Evolutionary conservation across 2,797 vertebrate genomes (phyloP).

Genomic region (Nothura maculosa): DNA sequence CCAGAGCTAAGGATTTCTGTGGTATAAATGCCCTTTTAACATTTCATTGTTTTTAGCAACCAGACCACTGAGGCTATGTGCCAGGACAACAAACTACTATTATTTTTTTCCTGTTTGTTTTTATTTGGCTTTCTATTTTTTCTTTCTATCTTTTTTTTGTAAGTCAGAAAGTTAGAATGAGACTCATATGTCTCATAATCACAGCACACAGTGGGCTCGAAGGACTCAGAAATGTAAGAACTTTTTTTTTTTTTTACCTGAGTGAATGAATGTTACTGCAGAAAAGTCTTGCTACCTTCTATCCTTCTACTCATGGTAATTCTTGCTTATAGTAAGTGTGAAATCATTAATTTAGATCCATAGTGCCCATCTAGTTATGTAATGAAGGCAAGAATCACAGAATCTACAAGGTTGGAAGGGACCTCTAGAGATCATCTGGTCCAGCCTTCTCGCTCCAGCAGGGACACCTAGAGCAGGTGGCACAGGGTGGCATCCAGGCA

Average conservation of each 20-base stretch:
- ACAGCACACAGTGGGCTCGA: background rate
- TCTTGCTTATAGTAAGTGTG: background rate
- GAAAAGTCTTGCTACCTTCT: background rate
- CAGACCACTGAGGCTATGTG: conserved; percentile 9
- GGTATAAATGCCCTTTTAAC: conserved; percentile 5
- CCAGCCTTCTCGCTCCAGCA: no score
- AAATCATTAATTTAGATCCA: background rate
- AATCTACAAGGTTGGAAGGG: no score
- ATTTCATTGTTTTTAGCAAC: conserved; percentile 48
- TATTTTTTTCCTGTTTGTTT: conserved; percentile 15
- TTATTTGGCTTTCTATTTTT: background rate
- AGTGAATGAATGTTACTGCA: background rate
- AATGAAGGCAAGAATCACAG: no score
- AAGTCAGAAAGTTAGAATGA: background rate
- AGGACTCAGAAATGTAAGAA: background rate
- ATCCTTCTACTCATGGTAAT: background rate
- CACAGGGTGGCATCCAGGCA: no score
- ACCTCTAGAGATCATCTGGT: no score
- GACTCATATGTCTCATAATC: background rate
- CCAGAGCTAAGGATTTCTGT: background rate
- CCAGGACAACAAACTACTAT: background rate
- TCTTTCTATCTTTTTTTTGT: background rate
- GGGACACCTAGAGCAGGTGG: no score
- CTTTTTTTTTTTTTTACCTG: background rate
- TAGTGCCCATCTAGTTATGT: background rate